These are phyloP conservation scores for Hydropsyche tenuis DNA, from an alignment of 1,140 invertebrate species.

Conservation along the genomic window DNA sequence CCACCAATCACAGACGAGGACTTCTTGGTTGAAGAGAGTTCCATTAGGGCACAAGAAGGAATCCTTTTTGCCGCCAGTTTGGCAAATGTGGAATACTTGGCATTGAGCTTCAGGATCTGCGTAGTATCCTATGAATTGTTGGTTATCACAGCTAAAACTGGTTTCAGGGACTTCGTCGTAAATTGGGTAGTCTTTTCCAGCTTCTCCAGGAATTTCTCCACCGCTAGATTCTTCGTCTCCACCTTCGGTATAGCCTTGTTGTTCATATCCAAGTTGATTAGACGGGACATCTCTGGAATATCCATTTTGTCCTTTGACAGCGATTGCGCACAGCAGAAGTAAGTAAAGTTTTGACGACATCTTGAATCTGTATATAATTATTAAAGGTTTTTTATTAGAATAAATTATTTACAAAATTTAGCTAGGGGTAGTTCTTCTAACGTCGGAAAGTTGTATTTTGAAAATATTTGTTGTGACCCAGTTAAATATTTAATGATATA, in stretches of 20 bases:
- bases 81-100: constrained; percentile 64
- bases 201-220: constrained; percentile 44
- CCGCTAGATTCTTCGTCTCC: constrained; percentile 21
- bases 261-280: constrained; percentile 43
- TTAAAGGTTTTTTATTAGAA: too few relatives aligned
- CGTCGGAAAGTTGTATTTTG: too few relatives aligned
- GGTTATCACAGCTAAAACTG: constrained; percentile 62
- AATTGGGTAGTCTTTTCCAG: constrained; percentile 68
- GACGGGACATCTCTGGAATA: constrained; percentile 48
- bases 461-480: too few relatives aligned
- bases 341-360: constrained; percentile 19
- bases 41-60: constrained; percentile 67
- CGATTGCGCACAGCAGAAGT: constrained; percentile 36
- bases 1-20: constrained; percentile 66
- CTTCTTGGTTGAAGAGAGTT: constrained; percentile 66
- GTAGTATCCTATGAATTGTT: constrained; percentile 63
- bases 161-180: constrained; percentile 66
- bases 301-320: constrained; percentile 45
- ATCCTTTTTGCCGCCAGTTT: constrained; percentile 59
- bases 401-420: too few relatives aligned
- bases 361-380: background rate
- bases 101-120: constrained; percentile 62
- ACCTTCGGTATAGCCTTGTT: background rate
- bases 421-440: too few relatives aligned
- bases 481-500: too few relatives aligned